Conservation (phyloP, 2,888 invertebrate species). For the Ophraella communa region DNA sequence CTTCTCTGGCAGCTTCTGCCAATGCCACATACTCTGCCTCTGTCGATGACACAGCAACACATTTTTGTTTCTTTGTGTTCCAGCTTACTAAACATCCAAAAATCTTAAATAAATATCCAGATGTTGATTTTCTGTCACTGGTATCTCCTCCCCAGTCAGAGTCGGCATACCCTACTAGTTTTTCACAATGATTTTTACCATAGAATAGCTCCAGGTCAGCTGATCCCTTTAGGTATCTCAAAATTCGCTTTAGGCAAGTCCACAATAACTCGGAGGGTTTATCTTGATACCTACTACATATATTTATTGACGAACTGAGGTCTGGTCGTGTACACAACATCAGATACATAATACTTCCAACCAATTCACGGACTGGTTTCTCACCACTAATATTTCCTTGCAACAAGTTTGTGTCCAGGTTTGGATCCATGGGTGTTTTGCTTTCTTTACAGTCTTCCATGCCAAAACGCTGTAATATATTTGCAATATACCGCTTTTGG, state of each 20-base stretch:
- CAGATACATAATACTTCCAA: slow-evolving; percentile 32
- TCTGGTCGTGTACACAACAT: slow-evolving; percentile 29
- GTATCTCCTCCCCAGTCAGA: slow-evolving; percentile 47
- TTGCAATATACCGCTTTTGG: slow-evolving; percentile 2
- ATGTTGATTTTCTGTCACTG: slow-evolving; percentile 46
- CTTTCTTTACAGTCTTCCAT: slow-evolving; percentile 19
- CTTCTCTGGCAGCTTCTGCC: too few relatives aligned
- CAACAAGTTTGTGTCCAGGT: background rate
- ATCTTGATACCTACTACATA: slow-evolving; percentile 27
- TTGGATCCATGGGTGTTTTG: slow-evolving; percentile 13
- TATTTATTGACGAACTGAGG: slow-evolving; percentile 28
- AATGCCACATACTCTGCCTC: too few relatives aligned
- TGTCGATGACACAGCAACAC: too few relatives aligned
- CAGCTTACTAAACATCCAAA: slow-evolving; percentile 41
- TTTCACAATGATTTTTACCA: background rate
- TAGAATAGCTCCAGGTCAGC: background rate
- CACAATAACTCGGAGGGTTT: slow-evolving; percentile 15
- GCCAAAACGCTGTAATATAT: slow-evolving; percentile 14
- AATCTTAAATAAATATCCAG: slow-evolving; percentile 45
- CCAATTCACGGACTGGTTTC: slow-evolving; percentile 13
- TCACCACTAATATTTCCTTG: background rate
- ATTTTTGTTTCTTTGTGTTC: too few relatives aligned
- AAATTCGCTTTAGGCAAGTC: slow-evolving; percentile 20
- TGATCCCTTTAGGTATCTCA: slow-evolving; percentile 26
- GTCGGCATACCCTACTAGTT: slow-evolving; percentile 42